Evolutionary conservation across 2,113 vertebrate genomes (phyloP).

Genomic region (Balaenoptera acutorostrata): DNA sequence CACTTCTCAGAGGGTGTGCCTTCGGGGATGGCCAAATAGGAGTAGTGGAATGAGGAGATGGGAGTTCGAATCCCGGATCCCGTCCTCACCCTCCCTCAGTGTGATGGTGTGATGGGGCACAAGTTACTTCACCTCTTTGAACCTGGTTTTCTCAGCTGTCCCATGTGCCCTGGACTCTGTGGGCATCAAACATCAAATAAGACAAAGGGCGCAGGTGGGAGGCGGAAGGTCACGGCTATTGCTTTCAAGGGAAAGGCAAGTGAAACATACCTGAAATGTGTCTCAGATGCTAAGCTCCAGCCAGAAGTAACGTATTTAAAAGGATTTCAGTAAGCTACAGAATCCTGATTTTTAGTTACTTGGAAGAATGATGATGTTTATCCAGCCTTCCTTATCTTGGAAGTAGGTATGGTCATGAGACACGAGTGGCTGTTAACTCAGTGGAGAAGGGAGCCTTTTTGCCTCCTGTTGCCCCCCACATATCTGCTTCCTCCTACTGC

Average conservation of each 20-base stretch:
- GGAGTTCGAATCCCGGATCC: not conserved
- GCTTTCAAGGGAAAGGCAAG: not conserved
- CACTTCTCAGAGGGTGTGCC: not conserved
- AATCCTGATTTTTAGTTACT: not conserved
- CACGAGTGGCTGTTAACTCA: not conserved
- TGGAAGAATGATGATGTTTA: not conserved
- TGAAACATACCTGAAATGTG: not conserved
- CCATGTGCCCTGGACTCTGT: accelerated
- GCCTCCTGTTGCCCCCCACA: no score
- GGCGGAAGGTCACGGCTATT: not conserved
- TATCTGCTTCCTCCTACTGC: not conserved
- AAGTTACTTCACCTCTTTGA: not conserved
- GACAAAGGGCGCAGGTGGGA: not conserved
- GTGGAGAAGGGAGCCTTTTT: not conserved
- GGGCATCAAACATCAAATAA: not conserved
- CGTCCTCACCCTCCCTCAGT: not conserved
- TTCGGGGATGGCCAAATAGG: no score
- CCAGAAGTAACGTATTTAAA: not conserved
- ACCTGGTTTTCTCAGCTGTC: not conserved
- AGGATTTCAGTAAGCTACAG: not conserved
- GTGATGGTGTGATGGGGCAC: not conserved
- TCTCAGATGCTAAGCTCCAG: not conserved
- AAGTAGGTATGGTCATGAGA: not conserved
- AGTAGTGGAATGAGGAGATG: not conserved
- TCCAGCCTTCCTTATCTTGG: not conserved